A percentile compares a stretch with the other conserved stretches of the same genome.
phyloP scores from a whole-genome alignment of 2,113 vertebrate genomes.

The Eulacestoma nigropectus region DNA sequence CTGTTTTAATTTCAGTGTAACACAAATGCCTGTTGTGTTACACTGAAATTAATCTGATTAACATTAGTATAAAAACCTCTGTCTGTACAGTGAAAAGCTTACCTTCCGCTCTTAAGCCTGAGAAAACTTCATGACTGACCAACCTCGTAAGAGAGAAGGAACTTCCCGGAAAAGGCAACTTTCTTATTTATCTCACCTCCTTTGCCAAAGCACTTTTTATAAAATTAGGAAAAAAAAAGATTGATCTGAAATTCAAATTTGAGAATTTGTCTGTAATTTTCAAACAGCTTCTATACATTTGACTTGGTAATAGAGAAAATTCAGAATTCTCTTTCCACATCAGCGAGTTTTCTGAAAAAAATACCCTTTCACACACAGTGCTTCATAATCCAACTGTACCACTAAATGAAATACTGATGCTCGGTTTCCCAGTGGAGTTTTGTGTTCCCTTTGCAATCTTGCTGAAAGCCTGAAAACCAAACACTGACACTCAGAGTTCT shows the following conservation, averaged over 20 bases:
- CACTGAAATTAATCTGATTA: not conserved
- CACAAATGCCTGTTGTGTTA: not conserved
- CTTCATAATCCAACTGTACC: constrained; percentile 11
- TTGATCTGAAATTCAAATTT: not conserved
- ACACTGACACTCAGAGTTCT: constrained; percentile 31
- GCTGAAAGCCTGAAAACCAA: constrained; percentile 32
- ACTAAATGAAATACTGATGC: constrained; percentile 19
- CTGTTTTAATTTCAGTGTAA: no score
- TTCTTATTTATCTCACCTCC: not conserved
- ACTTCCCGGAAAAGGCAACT: not conserved
- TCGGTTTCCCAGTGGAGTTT: constrained; percentile 32
- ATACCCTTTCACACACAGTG: not conserved
- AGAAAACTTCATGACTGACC: not conserved
- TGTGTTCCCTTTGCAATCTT: constrained; percentile 25
- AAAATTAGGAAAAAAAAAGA: not conserved
- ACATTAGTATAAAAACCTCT: not conserved
- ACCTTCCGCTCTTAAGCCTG: not conserved
- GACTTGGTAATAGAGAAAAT: not conserved
- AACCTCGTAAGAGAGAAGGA: not conserved
- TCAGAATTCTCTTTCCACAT: not conserved
- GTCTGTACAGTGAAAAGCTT: not conserved
- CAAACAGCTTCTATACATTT: not conserved
- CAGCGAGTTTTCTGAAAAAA: constrained; percentile 28
- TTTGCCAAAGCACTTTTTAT: not conserved
- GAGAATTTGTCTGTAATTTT: not conserved